These are phyloP conservation scores for Florisuga fusca DNA, from an alignment of 2,797 vertebrate species.

Conservation along the genomic window DNA sequence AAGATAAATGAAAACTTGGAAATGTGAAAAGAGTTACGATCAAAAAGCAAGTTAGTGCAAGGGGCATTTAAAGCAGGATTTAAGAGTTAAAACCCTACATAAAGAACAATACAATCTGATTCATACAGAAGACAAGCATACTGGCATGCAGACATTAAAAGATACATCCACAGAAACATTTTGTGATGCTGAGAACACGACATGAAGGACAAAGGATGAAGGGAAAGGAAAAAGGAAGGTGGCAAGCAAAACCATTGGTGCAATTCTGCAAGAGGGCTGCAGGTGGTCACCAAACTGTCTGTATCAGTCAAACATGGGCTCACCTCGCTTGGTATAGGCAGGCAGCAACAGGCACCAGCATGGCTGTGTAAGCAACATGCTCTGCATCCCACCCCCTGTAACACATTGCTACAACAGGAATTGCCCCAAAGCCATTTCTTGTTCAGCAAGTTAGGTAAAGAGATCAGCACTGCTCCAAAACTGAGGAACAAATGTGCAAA, in stretches of 20 bases:
- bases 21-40: background rate
- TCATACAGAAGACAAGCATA: background rate
- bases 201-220: background rate
- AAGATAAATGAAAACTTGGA: background rate
- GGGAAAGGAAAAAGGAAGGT: background rate
- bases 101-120: background rate
- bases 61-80: background rate
- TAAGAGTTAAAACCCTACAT: background rate
- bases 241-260: background rate
- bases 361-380: accelerated
- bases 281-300: background rate
- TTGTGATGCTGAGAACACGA: background rate
- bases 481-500: background rate
- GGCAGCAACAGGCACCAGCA: background rate
- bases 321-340: no score
- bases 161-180: background rate
- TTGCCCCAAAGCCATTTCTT: background rate
- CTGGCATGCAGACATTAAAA: background rate
- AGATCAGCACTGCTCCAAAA: background rate
- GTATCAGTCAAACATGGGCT: background rate
- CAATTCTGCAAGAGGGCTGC: background rate
- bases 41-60: background rate
- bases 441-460: background rate
- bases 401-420: accelerated
- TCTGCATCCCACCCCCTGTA: accelerated